Conservation (phyloP, 2,113 vertebrate species). For the Physeter macrocephalus region DNA sequence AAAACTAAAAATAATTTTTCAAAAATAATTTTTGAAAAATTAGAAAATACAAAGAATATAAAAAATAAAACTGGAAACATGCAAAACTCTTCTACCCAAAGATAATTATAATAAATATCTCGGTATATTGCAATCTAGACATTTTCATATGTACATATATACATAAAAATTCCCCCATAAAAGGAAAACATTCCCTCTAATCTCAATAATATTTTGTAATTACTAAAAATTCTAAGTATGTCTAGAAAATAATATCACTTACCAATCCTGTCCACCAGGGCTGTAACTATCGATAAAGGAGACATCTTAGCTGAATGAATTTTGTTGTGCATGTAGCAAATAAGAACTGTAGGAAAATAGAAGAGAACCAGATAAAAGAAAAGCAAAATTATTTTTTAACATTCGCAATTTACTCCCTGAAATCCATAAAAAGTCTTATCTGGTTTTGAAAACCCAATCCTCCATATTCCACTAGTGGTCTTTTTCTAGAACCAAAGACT, state of each 20-base stretch:
- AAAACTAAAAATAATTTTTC: slow-evolving; percentile 19
- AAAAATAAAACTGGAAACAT: slow-evolving; percentile 35
- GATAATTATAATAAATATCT: slow-evolving; percentile 9
- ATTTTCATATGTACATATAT: slow-evolving; percentile 87
- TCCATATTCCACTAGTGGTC: neutral
- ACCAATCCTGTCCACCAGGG: slow-evolving; percentile 98
- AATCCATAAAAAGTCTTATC: neutral
- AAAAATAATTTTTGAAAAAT: slow-evolving; percentile 32
- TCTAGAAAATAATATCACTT: slow-evolving; percentile 60
- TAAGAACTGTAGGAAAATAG: slow-evolving; percentile 87
- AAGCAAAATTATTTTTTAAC: slow-evolving; percentile 33
- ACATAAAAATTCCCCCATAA: slow-evolving; percentile 49
- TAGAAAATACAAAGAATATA: neutral
- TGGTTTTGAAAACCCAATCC: slow-evolving; percentile 12
- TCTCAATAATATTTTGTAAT: neutral
- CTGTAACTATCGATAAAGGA: slow-evolving; percentile 97
- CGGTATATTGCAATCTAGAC: neutral
- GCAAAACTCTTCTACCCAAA: slow-evolving; percentile 2
- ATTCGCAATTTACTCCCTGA: slow-evolving; percentile 31
- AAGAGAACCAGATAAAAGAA: slow-evolving; percentile 24
- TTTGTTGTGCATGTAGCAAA: slow-evolving; percentile 94
- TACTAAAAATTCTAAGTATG: slow-evolving; percentile 42
- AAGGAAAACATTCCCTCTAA: neutral
- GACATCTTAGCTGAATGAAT: slow-evolving; percentile 82
- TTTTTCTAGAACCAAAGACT: neutral